These are phyloP conservation scores for Ictalurus furcatus DNA, from an alignment of 2,113 vertebrate genomes.

Conservation along the genomic window DNA sequence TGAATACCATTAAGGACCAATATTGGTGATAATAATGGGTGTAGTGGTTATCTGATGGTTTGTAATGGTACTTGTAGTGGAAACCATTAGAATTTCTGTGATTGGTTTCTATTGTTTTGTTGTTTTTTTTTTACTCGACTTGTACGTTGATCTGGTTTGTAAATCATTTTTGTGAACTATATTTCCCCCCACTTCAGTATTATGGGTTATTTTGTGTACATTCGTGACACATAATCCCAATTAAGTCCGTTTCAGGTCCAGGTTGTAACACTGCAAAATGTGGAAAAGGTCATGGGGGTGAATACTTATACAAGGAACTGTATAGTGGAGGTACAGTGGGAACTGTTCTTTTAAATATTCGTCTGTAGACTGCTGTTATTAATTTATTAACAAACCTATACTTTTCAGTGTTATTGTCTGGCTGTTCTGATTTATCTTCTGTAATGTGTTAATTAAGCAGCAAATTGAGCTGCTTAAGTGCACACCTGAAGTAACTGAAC, in stretches of 20 bases:
- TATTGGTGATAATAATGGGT: no score
- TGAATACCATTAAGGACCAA: no score
- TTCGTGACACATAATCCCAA: background rate
- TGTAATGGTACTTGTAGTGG: no score
- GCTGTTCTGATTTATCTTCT: background rate
- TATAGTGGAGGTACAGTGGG: background rate
- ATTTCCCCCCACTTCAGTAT: background rate
- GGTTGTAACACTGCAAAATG: background rate
- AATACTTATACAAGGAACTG: background rate
- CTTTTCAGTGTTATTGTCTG: background rate
- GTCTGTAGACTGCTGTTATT: no score
- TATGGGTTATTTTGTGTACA: background rate
- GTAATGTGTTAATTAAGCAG: background rate
- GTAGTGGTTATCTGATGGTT: no score
- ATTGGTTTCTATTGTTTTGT: no score
- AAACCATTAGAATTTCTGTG: no score
- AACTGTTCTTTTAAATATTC: background rate
- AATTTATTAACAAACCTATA: background rate
- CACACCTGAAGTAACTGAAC: background rate
- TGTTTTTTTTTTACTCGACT: background rate
- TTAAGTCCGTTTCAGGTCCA: background rate
- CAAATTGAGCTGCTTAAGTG: background rate
- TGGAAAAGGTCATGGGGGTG: no score
- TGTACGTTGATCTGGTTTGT: background rate
- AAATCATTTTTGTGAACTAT: background rate